phyloP scores from a whole-genome alignment of 2,113 vertebrate genomes.

The Cyanistes caeruleus region DNA sequence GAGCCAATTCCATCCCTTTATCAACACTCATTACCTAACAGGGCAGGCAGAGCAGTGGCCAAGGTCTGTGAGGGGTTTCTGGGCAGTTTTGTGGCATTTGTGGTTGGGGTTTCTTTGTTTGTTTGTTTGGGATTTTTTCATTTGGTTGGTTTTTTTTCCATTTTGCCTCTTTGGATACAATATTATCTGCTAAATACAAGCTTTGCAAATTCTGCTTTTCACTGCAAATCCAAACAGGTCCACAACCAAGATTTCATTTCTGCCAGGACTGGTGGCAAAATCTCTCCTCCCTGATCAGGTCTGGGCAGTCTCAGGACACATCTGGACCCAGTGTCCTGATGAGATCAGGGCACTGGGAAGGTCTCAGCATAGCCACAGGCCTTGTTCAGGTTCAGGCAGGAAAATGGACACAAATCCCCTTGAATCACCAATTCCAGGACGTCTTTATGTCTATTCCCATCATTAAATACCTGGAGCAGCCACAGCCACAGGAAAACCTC shows the following conservation, averaged over 20 bases:
- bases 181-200: no score
- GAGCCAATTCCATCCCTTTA: not conserved
- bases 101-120: not conserved
- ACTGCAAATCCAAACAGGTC: not conserved
- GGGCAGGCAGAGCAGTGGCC: not conserved
- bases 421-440: not conserved
- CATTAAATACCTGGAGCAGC: not conserved
- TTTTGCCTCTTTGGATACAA: not conserved
- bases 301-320: not conserved
- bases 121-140: not conserved
- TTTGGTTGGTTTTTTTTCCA: rapidly evolving
- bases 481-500: not conserved
- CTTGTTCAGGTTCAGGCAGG: not conserved
- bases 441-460: rapidly evolving
- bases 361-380: not conserved
- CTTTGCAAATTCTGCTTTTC: not conserved
- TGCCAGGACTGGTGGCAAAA: not conserved
- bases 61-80: not conserved
- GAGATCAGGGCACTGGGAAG: not conserved
- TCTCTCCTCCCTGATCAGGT: rapidly evolving
- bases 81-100: not conserved
- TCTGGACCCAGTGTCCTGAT: not conserved
- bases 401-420: not conserved
- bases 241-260: not conserved
- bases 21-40: not conserved